Evolutionary conservation across 2,888 invertebrate species (phyloP), one percentile per base, ranked within the genome.

Genomic region (Drosophila leonis): DNA sequence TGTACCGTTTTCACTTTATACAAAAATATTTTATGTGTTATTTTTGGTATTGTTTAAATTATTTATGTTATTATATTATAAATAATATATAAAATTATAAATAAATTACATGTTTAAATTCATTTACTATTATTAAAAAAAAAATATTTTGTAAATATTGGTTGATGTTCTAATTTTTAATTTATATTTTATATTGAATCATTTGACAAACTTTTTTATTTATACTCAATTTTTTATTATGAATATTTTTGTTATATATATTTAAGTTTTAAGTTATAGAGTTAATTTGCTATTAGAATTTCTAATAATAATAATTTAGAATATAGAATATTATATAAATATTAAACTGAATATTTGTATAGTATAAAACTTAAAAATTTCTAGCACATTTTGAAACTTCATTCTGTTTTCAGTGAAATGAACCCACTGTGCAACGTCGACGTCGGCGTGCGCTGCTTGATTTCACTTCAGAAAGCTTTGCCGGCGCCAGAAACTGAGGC

Each of bases 391-490:
- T n/a, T 5, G 12, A 20, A 42, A 42, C 12, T 20, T 6, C 13
- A 1, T 33, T 33, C 13, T 7, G 12, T 7, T 35, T 35, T 6
- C 15, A 54, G 2, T 10, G n/a, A 3, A 10, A n/a, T 29, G 15
- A 51, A 49, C 1, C 71, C 64, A 78, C 62, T 61, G 76, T 77
- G 61, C 81, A 64, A 0, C 49, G 75, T n/a, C 56, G 67, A 44
- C 78, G 80, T 61, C 62, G 44, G 9, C 62, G 44, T 57, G 18
- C 57, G 83, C 68, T 77, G 73, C 76, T 72, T 88, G 82, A 83
- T 84, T 89, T 87, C 90, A 83, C 84, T 87, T 78, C 75, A 83
- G 62, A 87, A 81, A 84, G 84, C 83, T 89, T 74, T 84, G 76
- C 84, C 84, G 90, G 90, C 88, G 70, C 56, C 74, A 71, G 48